A percentile compares a stretch with the other conserved stretches of the same genome.
Evolutionary conservation across 1,140 invertebrate species (phyloP).

Genomic region (Atta texana): DNA sequence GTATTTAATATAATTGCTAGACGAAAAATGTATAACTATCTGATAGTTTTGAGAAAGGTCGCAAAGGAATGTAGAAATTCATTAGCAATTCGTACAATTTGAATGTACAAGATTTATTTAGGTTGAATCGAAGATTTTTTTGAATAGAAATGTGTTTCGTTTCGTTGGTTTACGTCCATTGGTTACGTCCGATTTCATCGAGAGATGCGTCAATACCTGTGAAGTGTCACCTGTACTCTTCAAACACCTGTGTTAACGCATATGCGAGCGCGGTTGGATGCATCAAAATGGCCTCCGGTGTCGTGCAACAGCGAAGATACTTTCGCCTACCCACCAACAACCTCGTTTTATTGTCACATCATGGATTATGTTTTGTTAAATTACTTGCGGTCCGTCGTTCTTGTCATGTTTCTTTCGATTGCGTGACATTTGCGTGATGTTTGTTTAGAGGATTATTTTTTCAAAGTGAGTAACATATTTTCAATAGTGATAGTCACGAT

Average conservation of each 20-base stretch:
- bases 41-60: neutral
- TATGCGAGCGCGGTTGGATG: conserved; percentile 3
- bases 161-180: neutral
- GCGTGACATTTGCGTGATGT: neutral
- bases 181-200: neutral
- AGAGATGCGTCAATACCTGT: conserved; percentile 7
- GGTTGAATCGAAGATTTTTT: neutral
- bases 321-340: conserved; percentile 23
- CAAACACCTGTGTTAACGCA: conserved; percentile 45
- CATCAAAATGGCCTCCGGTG: conserved; percentile 42
- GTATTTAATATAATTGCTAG: neutral
- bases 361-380: conserved; percentile 36
- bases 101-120: neutral
- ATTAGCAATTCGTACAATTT: neutral
- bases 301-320: conserved; percentile 47
- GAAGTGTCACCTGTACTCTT: conserved; percentile 26
- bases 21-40: neutral
- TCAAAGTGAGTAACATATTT: neutral
- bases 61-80: neutral
- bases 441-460: neutral
- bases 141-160: neutral
- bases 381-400: neutral
- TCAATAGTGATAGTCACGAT: neutral
- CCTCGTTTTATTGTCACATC: conserved; percentile 54
- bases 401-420: neutral